Base-by-base conservation (phyloP, 1,140 invertebrate genomes). In the Drosophila aff. region DNA sequence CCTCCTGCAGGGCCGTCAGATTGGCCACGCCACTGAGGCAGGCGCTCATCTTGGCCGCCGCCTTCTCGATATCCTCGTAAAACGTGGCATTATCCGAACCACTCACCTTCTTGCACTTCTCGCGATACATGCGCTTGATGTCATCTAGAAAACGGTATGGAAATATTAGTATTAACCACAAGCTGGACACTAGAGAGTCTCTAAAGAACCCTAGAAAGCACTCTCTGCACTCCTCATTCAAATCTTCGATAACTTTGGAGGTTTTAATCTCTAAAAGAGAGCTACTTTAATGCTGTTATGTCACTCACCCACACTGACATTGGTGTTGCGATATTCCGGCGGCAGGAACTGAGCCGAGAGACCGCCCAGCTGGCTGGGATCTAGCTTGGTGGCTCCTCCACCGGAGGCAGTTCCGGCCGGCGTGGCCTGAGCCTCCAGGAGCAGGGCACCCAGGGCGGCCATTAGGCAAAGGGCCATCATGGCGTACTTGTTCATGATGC, bases 1-100 rank as follows among this genome's bases (percentile, higher is more conserved):
- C 96, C 3, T 93, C 76, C 62, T 95, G 93, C 3, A 96, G 62
- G 3, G 90, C 76, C 0, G 93, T 94, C 1, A 94, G 28, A 76
- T 95, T 94, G 0, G 95, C 82, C 18, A 95, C 69, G 0, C 63
- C 73, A n/a, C 84, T 83, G 1, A 95, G n/a, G 71, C 95, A 95
- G 15, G 87, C 52, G 21, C 83, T 53, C 15, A 94, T 36, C 0
- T 93, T 91, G 11, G 79, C 23, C 2, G 89, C 76, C 2, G 84
- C 93, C 9, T 66, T 62, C n/a, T 93, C 77, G 4, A 92, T 92
- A 1, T 86, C 85, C 0, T 93, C 84, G 60, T 81, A 92, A 1
- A 92, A 61, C 21, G 91, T 85, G 3, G 57, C 50, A 49, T 90
- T 85, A 10, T 89, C 81, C 4, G 21, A 21, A 10, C 85, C 85